Evolutionary conservation across 2,113 vertebrate species (phyloP).

Genomic region (Antechinus flavipes): DNA sequence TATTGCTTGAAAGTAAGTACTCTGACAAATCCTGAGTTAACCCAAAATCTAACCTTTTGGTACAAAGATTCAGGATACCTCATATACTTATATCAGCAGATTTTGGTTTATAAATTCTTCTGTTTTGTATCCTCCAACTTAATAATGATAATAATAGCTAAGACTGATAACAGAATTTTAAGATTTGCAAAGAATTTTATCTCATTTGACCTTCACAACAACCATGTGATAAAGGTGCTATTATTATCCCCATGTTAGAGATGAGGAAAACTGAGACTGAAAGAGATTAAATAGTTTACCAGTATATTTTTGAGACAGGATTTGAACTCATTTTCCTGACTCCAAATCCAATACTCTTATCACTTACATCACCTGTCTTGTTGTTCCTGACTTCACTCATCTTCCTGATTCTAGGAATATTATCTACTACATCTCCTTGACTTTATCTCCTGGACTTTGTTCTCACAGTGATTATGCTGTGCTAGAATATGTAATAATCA

Average conservation of each 20-base stretch:
- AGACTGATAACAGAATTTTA: not conserved
- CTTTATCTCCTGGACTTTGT: not conserved
- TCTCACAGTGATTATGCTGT: not conserved
- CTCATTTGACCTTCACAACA: not conserved
- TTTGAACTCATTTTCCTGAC: not conserved
- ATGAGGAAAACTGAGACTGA: not conserved
- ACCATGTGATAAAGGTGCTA: not conserved
- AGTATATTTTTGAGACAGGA: not conserved
- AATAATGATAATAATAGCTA: not conserved
- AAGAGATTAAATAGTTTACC: not conserved
- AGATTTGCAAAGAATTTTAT: not conserved
- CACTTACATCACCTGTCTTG: not conserved
- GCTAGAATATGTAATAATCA: not conserved
- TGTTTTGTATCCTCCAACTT: not conserved
- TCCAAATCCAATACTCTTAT: not conserved
- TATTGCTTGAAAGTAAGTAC: conserved; percentile 61
- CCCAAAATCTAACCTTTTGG: not conserved
- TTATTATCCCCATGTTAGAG: not conserved
- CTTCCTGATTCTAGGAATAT: not conserved
- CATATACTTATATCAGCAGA: not conserved
- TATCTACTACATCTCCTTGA: not conserved
- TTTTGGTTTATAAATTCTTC: not conserved
- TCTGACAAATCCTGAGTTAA: not conserved
- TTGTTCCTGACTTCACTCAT: not conserved
- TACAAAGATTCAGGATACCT: not conserved